Percentiles rank a stretch among this genome's conserved stretches.
Evolutionary conservation across 2,888 invertebrate species (phyloP).

Genomic region (Geotrupes spiniger): DNA sequence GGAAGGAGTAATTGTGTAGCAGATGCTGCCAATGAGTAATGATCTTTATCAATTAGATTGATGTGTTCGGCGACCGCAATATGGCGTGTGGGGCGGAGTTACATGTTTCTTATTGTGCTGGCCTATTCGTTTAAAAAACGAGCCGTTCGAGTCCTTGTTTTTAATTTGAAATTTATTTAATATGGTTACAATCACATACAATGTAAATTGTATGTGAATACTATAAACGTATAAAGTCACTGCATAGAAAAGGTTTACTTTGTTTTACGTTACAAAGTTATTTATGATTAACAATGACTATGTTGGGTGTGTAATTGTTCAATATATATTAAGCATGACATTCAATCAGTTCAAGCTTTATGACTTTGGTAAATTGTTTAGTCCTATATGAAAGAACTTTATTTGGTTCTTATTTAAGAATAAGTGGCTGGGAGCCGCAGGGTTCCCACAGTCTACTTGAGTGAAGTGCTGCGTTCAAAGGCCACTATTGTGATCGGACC

Average conservation of each 20-base stretch:
- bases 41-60: conserved; percentile 47
- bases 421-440: conserved; percentile 38
- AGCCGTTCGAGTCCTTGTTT: too few species aligned
- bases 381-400: conserved; percentile 20
- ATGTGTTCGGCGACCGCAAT: conserved; percentile 40
- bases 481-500: conserved; percentile 27
- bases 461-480: conserved; percentile 38
- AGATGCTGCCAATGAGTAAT: conserved; percentile 47
- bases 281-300: too few species aligned
- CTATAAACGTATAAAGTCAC: too few species aligned
- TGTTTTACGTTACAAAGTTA: too few species aligned
- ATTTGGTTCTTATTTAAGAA: conserved; percentile 25
- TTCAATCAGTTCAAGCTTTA: conserved; percentile 11
- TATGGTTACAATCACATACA: too few species aligned
- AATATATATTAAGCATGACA: too few species aligned
- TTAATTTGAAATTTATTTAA: too few species aligned
- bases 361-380: conserved; percentile 22
- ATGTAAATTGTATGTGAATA: too few species aligned
- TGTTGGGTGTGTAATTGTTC: too few species aligned
- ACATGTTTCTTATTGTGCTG: neutral
- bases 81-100: conserved; percentile 39
- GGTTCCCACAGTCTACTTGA: conserved; percentile 42
- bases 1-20: conserved; percentile 37
- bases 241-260: too few species aligned
- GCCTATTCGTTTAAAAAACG: too few species aligned